Evolutionary conservation across 2,888 invertebrate genomes (phyloP), one percentile per base, ranked within the genome.

Genomic region (Argyresthia goedartella): DNA sequence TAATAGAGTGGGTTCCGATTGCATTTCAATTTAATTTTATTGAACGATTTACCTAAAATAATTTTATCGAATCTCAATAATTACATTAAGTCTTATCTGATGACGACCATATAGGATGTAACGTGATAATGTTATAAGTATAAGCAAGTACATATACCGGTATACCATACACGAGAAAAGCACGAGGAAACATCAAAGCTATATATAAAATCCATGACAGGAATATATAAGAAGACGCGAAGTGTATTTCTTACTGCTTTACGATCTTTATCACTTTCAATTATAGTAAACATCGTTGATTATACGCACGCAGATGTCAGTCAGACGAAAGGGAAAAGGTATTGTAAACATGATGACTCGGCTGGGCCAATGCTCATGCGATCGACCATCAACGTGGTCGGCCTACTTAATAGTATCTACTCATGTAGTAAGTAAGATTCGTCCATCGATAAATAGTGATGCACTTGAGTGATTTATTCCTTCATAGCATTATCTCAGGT

Each of bases 301-400:
- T 51, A 57, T 8, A 25, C 44, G 44, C 14, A 44, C 14, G 44
- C 44, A 44, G 8, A 11, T 46, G 25, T 25, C 48, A 60, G 57
- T 54, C 57, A 57, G 60, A 62, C 57, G 62, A 65, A 62, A 64
- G 62, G 64, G 63, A 64, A 63, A 63, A 62, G 56, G 55, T 56
- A 52, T 52, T 48, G 48, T 49, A 49, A 51, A 13, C 43, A 51
- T 45, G 44, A 55, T 55, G 53, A 50, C 50, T 55, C 51, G 54
- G 42, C 47, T 49, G 41, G 52, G 49, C 50, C 53, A 48, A 41
- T 10, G 50, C 52, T 51, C 35, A 16, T 6, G 25, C 33, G 10
- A 36, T 25, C 25, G 25, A 25, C 25, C 25, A 25, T 25, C 25
- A 6, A 4, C 25, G 25, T 25, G 25, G 25, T 25, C 50, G 39